Evolutionary conservation across 2,888 invertebrate species (phyloP).

Genomic region (Pasiphila rectangulata): DNA sequence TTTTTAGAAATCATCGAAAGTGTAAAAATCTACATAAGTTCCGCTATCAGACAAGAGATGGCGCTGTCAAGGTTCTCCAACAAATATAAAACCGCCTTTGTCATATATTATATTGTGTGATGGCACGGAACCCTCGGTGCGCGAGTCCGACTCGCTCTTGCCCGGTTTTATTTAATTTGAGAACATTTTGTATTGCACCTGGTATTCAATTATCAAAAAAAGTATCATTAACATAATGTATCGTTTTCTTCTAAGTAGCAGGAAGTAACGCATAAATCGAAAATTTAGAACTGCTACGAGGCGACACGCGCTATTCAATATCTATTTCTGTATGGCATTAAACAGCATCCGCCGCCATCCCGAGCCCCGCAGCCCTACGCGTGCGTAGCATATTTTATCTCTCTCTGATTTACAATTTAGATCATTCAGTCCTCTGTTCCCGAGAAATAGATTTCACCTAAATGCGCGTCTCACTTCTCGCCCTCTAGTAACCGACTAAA

Average conservation of each 20-base stretch:
- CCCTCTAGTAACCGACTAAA: slow-evolving; percentile 35
- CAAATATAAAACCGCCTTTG: no score
- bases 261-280: slow-evolving; percentile 66
- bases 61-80: no score
- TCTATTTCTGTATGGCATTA: slow-evolving; percentile 62
- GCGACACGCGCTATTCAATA: slow-evolving; percentile 49
- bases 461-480: slow-evolving; percentile 10
- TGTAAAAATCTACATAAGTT: no score
- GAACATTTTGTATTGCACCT: no score
- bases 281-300: slow-evolving; percentile 59
- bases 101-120: no score
- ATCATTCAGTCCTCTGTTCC: slow-evolving; percentile 28
- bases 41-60: no score
- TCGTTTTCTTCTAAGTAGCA: slow-evolving; percentile 37
- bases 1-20: no score
- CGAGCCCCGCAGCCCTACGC: slow-evolving; percentile 29
- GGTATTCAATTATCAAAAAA: no score
- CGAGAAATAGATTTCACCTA: slow-evolving; percentile 22
- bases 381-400: slow-evolving; percentile 21
- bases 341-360: slow-evolving; percentile 63
- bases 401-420: slow-evolving; percentile 25
- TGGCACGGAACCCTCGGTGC: no score
- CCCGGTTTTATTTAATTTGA: slow-evolving; percentile 3
- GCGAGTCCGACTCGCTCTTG: no score
- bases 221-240: slow-evolving; percentile 7